These are phyloP conservation scores for Fregetta grallaria DNA, from an alignment of 2,113 vertebrate species.

Conservation along the genomic window DNA sequence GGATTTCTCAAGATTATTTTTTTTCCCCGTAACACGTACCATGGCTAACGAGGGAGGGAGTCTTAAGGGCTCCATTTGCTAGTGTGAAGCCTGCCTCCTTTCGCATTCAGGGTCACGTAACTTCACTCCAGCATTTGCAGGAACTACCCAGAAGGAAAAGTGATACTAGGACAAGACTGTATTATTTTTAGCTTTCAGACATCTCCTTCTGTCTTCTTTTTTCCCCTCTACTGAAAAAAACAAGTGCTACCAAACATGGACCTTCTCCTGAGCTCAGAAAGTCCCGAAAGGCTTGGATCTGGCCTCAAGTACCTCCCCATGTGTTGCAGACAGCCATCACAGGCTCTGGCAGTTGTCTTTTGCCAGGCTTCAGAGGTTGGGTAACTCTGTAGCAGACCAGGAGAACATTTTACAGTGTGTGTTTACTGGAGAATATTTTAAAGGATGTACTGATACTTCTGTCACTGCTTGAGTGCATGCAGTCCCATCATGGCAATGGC, in stretches of 20 bases:
- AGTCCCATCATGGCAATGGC: neutral
- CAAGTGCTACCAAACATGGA: neutral
- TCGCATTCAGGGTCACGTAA: neutral
- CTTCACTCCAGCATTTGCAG: neutral
- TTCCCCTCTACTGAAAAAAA: neutral
- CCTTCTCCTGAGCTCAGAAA: neutral
- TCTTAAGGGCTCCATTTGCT: neutral
- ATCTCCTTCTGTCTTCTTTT: neutral
- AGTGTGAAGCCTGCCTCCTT: neutral
- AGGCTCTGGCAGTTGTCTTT: neutral
- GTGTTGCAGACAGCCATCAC: neutral
- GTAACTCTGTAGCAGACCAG: neutral
- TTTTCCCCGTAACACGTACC: neutral
- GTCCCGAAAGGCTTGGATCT: neutral
- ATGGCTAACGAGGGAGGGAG: neutral
- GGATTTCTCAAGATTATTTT: neutral
- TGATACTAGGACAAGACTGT: neutral
- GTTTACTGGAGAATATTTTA: neutral
- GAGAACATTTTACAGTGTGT: neutral
- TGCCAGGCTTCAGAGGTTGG: neutral
- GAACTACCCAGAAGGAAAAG: conserved; percentile 18
- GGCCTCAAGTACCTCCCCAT: neutral
- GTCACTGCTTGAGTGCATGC: neutral
- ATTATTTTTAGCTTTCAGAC: neutral
- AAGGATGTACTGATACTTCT: neutral